A percentile compares a stretch with the other conserved stretches of the same genome.
Evolutionary conservation across 1,140 invertebrate genomes (phyloP).

Genomic region (Leptopilina boulardi): DNA sequence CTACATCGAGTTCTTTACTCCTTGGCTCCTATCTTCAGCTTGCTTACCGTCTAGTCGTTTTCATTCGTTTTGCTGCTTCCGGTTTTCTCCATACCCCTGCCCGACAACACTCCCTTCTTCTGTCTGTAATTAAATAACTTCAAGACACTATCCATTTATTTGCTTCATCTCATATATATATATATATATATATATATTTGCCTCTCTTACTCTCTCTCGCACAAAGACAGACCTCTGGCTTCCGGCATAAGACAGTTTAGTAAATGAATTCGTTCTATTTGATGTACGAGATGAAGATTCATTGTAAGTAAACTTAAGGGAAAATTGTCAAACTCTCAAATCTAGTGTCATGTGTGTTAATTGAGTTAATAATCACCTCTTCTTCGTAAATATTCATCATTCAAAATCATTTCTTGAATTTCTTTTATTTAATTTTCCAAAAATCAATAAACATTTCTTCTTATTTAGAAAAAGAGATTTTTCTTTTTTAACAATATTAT

Average conservation of each 20-base stretch:
- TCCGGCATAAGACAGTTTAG: conserved; percentile 14
- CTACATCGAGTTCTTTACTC: conserved; percentile 26
- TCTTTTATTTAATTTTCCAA: no score
- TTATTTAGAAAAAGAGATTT: not conserved
- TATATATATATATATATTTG: no score
- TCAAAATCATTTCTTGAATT: no score
- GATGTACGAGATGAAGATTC: conserved; percentile 22
- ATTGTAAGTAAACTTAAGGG: not conserved
- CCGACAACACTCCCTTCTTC: conserved; percentile 28
- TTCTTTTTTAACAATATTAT: no score
- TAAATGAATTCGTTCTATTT: conserved; percentile 19
- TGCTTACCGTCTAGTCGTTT: conserved; percentile 20
- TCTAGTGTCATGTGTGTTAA: not conserved
- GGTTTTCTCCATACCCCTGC: not conserved
- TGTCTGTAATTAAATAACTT: conserved; percentile 33
- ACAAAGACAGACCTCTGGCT: conserved; percentile 12
- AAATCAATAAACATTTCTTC: not conserved
- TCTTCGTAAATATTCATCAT: not conserved
- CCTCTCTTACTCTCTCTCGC: not conserved
- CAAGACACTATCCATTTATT: conserved; percentile 30
- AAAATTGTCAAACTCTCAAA: conserved; percentile 7
- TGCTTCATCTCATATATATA: conserved; percentile 10
- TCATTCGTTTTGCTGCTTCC: conserved; percentile 15
- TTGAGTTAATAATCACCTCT: not conserved
- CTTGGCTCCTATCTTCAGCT: not conserved